Percentiles rank a stretch among this genome's conserved stretches.
These are phyloP conservation scores for Sebastes minor DNA, from an alignment of 2,797 vertebrate genomes.

Conservation along the genomic window DNA sequence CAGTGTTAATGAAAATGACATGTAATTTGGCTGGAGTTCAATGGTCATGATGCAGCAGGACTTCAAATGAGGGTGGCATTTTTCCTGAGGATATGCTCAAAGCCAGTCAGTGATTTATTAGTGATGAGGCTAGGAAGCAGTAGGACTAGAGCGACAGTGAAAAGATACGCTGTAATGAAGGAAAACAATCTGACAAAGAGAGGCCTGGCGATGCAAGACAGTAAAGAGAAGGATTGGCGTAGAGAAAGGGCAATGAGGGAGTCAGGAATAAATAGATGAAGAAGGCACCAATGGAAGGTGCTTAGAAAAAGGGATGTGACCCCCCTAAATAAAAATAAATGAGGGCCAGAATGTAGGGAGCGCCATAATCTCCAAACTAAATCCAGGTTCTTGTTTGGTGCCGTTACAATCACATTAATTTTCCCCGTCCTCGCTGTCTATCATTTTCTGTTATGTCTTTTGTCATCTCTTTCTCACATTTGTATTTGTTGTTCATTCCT, in stretches of 20 bases:
- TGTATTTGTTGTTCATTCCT: conserved; percentile 2
- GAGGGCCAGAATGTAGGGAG: not conserved
- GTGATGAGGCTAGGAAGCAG: not conserved
- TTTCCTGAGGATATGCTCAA: not conserved
- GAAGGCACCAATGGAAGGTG: not conserved
- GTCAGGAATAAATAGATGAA: conserved; percentile 13
- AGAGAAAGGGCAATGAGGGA: not conserved
- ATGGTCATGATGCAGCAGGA: not conserved
- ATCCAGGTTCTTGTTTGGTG: not conserved
- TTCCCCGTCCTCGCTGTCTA: not conserved
- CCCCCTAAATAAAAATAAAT: conserved; percentile 33
- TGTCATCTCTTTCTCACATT: not conserved
- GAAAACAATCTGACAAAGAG: conserved; percentile 1
- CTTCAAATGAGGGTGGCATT: not conserved
- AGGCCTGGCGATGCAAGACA: not conserved
- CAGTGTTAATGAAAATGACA: not conserved
- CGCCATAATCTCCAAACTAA: conserved; percentile 19
- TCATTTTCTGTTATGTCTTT: conserved; percentile 3
- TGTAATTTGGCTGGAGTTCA: conserved; percentile 5
- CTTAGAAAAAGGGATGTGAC: conserved; percentile 15
- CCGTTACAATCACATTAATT: not conserved
- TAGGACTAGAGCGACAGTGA: not conserved
- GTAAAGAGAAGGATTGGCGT: not conserved
- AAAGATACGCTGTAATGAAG: not conserved
- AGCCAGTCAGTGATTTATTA: not conserved